Base-by-base conservation (phyloP, 1,140 invertebrate genomes). In the Scaptomyza graminum region DNA sequence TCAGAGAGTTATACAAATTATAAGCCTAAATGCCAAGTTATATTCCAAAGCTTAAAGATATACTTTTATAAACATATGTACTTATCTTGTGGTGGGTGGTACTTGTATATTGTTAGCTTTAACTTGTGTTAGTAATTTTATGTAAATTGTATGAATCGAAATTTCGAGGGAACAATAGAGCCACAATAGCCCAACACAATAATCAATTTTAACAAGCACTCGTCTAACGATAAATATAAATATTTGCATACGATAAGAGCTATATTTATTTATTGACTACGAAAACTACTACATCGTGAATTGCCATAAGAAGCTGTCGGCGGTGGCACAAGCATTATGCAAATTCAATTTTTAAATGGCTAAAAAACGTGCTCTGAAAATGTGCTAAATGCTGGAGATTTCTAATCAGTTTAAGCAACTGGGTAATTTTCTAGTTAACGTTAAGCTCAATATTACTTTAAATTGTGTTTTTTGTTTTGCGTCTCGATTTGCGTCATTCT, bases 21-120 rank as follows among this genome's bases (percentile, higher is more conserved):
- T 52, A 74, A 50, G 79, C 62, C 66, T 64, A 71, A 82, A 75
- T 65, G 71, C 50, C 80, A 83, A 66, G 65, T 79, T 62, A 70
- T 66, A 67, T 55, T 66, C 61, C 55, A 37, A n/a, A 44, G 44
- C 37, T 43, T 61, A n/a, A n/a, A 62, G 43, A 46, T 37, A 56
- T 55, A 52, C 28, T 34, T 37, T 18, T 37, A 47, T 1, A 22
- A 22, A 22, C 18, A 22, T 22, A 22, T 22, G 18, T 3, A 22
- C 18, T 22, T 31, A 49, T 31, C 13, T 60, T 37, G 18, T 46
- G 46, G 16, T 39, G 28, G 15, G 31, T 12, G 25, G 16, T 43
- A 9, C 9, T 25, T 47, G 2, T 9, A 59, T 16, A 47, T 34
- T 18, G 25, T 18, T 54, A 37, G 31, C 37, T n/a, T 39, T n/a